phyloP scores from a whole-genome alignment of 2,888 invertebrate genomes.

The Volucella bombylans region DNA sequence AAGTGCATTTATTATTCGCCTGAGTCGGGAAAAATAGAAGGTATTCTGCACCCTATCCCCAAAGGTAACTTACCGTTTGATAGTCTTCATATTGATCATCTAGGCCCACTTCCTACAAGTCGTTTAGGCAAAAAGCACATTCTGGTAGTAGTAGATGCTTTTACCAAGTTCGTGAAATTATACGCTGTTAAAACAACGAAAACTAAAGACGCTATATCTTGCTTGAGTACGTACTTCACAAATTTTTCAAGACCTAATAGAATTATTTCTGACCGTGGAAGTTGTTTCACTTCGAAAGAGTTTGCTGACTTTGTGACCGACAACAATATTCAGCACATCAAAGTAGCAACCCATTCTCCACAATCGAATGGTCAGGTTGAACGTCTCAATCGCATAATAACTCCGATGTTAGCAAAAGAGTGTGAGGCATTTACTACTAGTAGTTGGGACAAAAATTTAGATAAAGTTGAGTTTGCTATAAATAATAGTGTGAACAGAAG shows the following conservation, averaged over 20 bases:
- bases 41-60: too few relatives aligned
- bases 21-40: too few relatives aligned
- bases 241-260: constrained; percentile 27
- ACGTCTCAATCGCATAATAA: constrained; percentile 29
- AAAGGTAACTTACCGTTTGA: too few relatives aligned
- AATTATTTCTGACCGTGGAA: constrained; percentile 42
- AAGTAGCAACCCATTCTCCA: constrained; percentile 44
- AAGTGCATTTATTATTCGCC: too few relatives aligned
- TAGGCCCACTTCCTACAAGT: not conserved
- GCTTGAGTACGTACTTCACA: constrained; percentile 31
- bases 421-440: constrained; percentile 27
- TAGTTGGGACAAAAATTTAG: constrained; percentile 58
- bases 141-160: constrained; percentile 33
- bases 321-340: constrained; percentile 48
- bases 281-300: constrained; percentile 47
- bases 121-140: constrained; percentile 34
- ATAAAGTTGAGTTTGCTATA: not conserved
- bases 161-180: constrained; percentile 42
- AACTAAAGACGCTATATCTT: constrained; percentile 31
- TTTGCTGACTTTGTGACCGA: constrained; percentile 18
- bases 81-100: too few relatives aligned
- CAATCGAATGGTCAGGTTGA: constrained; percentile 44
- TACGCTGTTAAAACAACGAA: constrained; percentile 34
- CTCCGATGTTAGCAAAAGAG: constrained; percentile 39
- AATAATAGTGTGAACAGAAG: constrained; percentile 46